These are phyloP conservation scores for Clytia hemisphaerica DNA, from an alignment of 30 jellyfish, hydroid and myxozoan species.

Conservation along the genomic window DNA sequence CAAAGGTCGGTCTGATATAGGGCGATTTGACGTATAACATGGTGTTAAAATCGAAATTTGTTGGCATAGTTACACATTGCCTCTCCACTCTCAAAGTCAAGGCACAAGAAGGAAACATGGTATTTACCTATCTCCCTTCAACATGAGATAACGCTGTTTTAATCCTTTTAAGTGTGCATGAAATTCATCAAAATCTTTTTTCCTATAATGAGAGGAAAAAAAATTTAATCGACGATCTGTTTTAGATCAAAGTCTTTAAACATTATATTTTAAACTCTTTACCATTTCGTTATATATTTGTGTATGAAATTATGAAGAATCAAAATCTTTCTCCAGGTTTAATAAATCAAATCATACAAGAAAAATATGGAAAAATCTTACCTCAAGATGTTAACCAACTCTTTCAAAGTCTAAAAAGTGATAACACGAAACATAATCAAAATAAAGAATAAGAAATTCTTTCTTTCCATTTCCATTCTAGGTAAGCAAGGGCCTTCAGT, in stretches of 20 bases:
- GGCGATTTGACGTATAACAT: too few species aligned
- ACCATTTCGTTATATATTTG: too few species aligned
- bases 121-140: slow-evolving; percentile 21
- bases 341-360: too few species aligned
- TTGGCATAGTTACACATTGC: too few species aligned
- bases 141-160: slow-evolving; percentile 12
- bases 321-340: background rate
- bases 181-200: slow-evolving; percentile 15
- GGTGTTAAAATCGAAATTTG: too few species aligned
- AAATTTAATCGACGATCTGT: background rate
- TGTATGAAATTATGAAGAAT: background rate
- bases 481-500: too few species aligned
- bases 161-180: slow-evolving; percentile 1
- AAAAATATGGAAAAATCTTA: background rate
- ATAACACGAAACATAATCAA: background rate
- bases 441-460: too few species aligned
- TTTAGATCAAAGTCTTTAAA: too few species aligned
- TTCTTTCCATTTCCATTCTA: too few species aligned
- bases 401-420: slow-evolving; percentile 26
- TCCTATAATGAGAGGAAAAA: slow-evolving; percentile 1
- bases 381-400: slow-evolving; percentile 20
- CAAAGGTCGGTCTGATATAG: too few species aligned
- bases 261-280: too few species aligned
- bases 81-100: too few species aligned
- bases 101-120: background rate